Conservation (phyloP, 2,113 vertebrate species). For the Chamaetylas fuelleborni region DNA sequence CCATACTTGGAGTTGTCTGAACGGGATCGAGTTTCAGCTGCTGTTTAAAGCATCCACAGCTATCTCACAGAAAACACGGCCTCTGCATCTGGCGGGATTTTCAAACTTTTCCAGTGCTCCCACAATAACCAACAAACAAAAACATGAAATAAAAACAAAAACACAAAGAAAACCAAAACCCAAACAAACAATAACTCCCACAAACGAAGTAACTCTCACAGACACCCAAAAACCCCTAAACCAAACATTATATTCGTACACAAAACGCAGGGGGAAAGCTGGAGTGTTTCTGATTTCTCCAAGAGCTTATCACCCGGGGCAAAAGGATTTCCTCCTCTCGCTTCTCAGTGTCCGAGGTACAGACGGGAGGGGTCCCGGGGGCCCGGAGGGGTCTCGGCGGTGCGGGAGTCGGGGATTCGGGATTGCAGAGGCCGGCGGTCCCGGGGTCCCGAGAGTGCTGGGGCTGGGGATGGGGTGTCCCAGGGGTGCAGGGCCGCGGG, state of each 20-base stretch:
- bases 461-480: too few relatives aligned
- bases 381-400: background rate
- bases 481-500: too few relatives aligned
- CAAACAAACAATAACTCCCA: background rate
- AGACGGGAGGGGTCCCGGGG: too few relatives aligned
- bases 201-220: background rate
- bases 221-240: background rate
- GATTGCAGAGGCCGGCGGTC: background rate
- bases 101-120: background rate
- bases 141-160: background rate
- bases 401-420: background rate
- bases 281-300: background rate
- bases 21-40: background rate
- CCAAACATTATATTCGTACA: background rate
- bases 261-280: background rate
- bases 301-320: too few relatives aligned
- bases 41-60: background rate
- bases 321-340: background rate
- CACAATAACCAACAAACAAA: background rate
- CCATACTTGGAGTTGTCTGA: background rate
- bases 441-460: too few relatives aligned
- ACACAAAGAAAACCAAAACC: too few relatives aligned
- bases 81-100: background rate
- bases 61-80: background rate
- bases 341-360: too few relatives aligned